Base-by-base conservation (phyloP, 2,888 invertebrate species). In the Dendrolimus pini region DNA sequence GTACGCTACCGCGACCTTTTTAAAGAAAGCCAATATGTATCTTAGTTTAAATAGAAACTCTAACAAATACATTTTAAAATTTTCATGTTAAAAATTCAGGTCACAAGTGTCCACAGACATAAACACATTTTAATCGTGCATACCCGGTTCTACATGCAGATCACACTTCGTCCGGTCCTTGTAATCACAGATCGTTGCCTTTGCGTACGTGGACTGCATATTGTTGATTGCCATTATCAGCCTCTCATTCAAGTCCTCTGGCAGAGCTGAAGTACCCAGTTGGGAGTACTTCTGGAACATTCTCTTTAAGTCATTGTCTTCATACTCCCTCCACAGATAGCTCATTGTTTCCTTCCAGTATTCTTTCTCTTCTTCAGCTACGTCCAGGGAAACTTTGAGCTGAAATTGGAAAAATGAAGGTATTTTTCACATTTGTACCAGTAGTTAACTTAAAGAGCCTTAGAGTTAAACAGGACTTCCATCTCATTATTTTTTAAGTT, bases 151-250 rank as follows among this genome's bases (percentile, higher is more conserved):
- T 7, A 96, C 89, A 54, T 93, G 86, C 12, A 96, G 80, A 69
- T 95, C 93, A 71, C 96, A 96, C 61, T 94, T 94, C 0, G 72
- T 87, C 9, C 75, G 80, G 64, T 95, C 84, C 8, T 92, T 91
- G 67, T 89, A 95, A 62, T 93, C 93, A 70, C 96, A 96, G 12
- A 96, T 93, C 61, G 94, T 95, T 0, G 96, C 95, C 57, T 92
- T 96, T 0, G 95, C 94, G 74, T 95, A 96, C 13, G 93, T 94
- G 0, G 93, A 90, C 72, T 94, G 91, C 96, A 97, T 96, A 13
- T 93, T 92, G 53, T 92, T 93, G 9, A 94, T 80, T 0, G 93
- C 92, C 64, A 92, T 91, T 56, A 93, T 91, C 9, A 94, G 84
- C 55, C 93, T 91, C 56, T 92, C 92, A 65, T 92, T 93, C 64